Conservation (phyloP, 2,888 invertebrate species). For the Gastracanthus pulcherrimus region DNA sequence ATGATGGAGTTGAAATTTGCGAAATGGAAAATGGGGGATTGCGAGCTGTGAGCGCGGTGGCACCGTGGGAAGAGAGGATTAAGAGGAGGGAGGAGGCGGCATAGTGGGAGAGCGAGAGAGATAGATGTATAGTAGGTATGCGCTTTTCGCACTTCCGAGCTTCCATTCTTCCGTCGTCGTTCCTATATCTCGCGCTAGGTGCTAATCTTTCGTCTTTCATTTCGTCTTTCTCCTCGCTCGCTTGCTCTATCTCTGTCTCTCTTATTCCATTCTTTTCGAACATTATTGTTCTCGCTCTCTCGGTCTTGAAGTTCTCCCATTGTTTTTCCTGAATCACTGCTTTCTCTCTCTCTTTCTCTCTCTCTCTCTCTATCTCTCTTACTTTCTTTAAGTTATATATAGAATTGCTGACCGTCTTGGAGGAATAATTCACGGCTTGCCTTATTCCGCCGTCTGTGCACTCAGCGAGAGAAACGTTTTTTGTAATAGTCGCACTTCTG, state of each 20-base stretch:
- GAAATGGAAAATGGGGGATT: conserved; percentile 36
- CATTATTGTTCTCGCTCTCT: not conserved
- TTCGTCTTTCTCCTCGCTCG: no score
- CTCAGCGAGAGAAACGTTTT: not conserved
- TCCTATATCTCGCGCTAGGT: no score
- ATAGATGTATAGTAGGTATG: no score
- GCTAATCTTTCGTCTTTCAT: not conserved
- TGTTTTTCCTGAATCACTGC: not conserved
- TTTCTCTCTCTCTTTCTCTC: not conserved
- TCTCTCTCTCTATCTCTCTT: not conserved
- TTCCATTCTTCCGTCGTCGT: no score
- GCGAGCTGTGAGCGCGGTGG: not conserved
- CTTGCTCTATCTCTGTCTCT: no score
- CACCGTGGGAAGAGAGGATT: not conserved
- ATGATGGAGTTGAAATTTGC: conserved; percentile 26
- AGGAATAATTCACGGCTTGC: not conserved
- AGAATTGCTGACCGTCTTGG: not conserved
- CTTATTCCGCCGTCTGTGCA: no score
- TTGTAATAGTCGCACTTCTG: not conserved
- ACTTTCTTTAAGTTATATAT: not conserved
- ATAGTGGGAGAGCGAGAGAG: no score
- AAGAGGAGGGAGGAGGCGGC: no score
- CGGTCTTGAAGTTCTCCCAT: not conserved
- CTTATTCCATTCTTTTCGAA: conserved; percentile 4
- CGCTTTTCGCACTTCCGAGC: no score